phyloP scores from a whole-genome alignment of 1,140 invertebrate species.

The Euglossa dilemma region DNA sequence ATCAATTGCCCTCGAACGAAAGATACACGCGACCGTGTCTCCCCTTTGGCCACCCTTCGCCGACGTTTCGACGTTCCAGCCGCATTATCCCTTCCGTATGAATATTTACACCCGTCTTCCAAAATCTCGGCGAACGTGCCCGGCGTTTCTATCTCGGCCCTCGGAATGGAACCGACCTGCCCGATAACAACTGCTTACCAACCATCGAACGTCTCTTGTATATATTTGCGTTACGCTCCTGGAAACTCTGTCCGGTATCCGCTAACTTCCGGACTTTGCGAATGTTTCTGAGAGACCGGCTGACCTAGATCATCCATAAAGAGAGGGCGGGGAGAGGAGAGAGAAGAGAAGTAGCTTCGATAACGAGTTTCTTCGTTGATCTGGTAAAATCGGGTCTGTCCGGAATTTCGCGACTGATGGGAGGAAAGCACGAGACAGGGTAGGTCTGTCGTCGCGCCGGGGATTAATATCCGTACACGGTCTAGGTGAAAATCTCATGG shows the following conservation, averaged over 20 bases:
- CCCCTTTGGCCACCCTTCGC: background rate
- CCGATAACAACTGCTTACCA: constrained; percentile 53
- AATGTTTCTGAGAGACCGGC: constrained; percentile 1
- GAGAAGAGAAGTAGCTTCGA: background rate
- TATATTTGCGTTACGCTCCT: background rate
- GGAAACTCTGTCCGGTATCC: background rate
- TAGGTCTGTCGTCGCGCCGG: constrained; percentile 11
- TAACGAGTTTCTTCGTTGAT: constrained; percentile 28
- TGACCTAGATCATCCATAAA: background rate
- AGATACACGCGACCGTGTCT: no score
- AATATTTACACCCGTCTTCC: constrained; percentile 55
- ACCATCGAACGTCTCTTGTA: constrained; percentile 21
- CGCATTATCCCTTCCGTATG: constrained; percentile 49
- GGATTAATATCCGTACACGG: constrained; percentile 59
- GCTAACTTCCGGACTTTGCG: background rate
- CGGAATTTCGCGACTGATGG: background rate
- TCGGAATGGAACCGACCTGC: background rate
- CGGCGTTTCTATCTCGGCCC: constrained; percentile 26
- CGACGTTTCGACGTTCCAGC: constrained; percentile 34
- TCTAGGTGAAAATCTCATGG: constrained; percentile 54
- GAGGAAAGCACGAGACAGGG: no score
- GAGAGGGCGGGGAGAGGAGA: no score
- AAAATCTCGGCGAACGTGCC: constrained; percentile 35
- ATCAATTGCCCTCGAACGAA: background rate
- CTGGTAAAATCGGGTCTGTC: constrained; percentile 24